Conservation (phyloP, 2,888 invertebrate genomes). For the Athetis lepigone region DNA sequence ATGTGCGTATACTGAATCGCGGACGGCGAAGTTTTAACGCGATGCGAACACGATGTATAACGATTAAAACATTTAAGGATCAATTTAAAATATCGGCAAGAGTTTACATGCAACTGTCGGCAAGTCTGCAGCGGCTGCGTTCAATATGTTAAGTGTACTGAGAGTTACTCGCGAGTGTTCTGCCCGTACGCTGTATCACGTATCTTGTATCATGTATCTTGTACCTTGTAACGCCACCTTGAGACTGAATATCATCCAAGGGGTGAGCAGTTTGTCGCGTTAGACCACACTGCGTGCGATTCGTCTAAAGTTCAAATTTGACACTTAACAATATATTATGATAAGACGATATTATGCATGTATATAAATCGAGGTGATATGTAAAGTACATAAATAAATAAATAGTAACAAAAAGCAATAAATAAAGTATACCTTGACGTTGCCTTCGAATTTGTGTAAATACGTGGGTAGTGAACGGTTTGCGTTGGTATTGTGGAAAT, state of each 20-base stretch:
- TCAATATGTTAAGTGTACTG: slow-evolving; percentile 30
- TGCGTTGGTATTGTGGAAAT: slow-evolving; percentile 76
- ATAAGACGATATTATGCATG: slow-evolving; percentile 73
- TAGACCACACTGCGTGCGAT: slow-evolving; percentile 65
- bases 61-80: slow-evolving; percentile 63
- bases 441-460: slow-evolving; percentile 88
- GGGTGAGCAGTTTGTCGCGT: slow-evolving; percentile 72
- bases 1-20: slow-evolving; percentile 77
- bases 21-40: slow-evolving; percentile 54
- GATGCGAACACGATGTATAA: slow-evolving; percentile 62
- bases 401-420: slow-evolving; percentile 89
- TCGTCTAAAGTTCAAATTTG: slow-evolving; percentile 81
- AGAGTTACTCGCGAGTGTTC: slow-evolving; percentile 45
- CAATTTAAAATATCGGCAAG: slow-evolving; percentile 26
- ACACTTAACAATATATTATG: slow-evolving; percentile 68
- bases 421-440: slow-evolving; percentile 90
- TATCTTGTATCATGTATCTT: slow-evolving; percentile 26
- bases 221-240: slow-evolving; percentile 41
- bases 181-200: slow-evolving; percentile 31
- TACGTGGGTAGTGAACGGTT: slow-evolving; percentile 80
- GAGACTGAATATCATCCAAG: slow-evolving; percentile 84
- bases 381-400: slow-evolving; percentile 86
- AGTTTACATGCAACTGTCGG: slow-evolving; percentile 18
- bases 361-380: slow-evolving; percentile 88
- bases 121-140: slow-evolving; percentile 12